Base-by-base conservation (phyloP, 2,797 vertebrate genomes). In the Gambusia yucatana region DNA sequence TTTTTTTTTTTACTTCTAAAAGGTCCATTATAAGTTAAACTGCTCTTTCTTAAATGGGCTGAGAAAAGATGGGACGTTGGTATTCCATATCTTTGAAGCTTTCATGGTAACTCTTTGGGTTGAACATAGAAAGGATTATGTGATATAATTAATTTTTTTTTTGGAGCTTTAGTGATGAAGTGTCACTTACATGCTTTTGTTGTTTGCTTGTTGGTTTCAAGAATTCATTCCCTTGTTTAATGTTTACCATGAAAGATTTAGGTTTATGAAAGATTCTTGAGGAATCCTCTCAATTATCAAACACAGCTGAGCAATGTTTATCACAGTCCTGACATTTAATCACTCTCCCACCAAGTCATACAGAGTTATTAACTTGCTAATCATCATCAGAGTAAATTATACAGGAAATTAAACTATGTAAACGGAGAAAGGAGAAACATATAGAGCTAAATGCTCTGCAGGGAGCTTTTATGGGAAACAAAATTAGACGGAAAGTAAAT, bases 381-480 rank as follows among this genome's bases (percentile, higher is more conserved):
- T 69, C 44, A 69, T 69, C 41, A n/a, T n/a, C 22, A 43, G 41
- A 44, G 39, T n/a, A 44, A 44, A 43, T 69, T 69, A 69, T 69
- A 69, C 39, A 33, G 44, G 10, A 36, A 52, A 41, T 43, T 52
- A 10, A 36, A 73, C 16, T 55, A 33, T 30, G 30, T 9, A 3
- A 1, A 20, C 30, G 6, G 25, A 77, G 30, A 39, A 14, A 46
- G 20, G 50, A 74, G 28, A 6, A 43, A 11, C 14, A 52, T 11
- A n/a, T 20, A 48, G 25, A 55, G 61, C 4, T 65, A 20, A 61
- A 72, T 74, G 69, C 57, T 72, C 46, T 36, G 6, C 43, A 67
- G 74, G 44, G 65, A 75, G 65, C 47, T 73, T 9, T 80, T 77
- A 36, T 3, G 48, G 30, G 33, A 87, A 77, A 79, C 72, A 16